These are phyloP conservation scores for Nibea coibor DNA, from an alignment of 2,113 vertebrate species.

Conservation along the genomic window DNA sequence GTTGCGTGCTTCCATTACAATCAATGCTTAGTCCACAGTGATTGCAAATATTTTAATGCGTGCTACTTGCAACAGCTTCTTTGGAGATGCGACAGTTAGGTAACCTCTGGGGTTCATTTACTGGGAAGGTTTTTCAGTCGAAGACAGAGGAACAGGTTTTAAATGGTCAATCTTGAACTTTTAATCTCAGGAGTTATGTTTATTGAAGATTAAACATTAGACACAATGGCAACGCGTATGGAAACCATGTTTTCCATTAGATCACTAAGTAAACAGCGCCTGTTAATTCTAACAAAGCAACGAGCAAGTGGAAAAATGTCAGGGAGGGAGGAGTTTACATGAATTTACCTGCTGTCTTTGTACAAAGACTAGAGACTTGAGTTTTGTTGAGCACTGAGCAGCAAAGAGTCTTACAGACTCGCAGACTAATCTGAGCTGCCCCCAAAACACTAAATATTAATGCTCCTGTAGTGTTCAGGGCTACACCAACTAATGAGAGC, in stretches of 20 bases:
- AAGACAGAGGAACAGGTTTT: slow-evolving; percentile 14
- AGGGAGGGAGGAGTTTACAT: background rate
- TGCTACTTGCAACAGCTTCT: background rate
- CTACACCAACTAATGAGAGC: background rate
- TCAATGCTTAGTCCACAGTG: background rate
- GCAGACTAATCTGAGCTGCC: background rate
- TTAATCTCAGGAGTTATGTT: background rate
- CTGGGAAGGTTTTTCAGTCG: background rate
- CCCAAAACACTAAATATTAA: slow-evolving; percentile 21
- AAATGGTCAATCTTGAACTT: background rate
- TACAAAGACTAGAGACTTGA: background rate
- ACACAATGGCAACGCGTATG: background rate
- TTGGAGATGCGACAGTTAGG: slow-evolving; percentile 7
- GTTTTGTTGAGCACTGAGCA: background rate
- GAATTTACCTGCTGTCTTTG: background rate
- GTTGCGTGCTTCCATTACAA: slow-evolving; percentile 6
- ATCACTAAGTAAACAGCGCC: slow-evolving; percentile 36
- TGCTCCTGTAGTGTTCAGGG: background rate
- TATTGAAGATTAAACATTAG: slow-evolving; percentile 35
- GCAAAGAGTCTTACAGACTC: background rate
- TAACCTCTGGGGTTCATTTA: background rate
- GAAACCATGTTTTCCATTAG: background rate
- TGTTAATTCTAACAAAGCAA: slow-evolving; percentile 31
- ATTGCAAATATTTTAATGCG: no score
- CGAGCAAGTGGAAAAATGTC: background rate